Evolutionary conservation across 2,888 invertebrate species (phyloP), one percentile per base, ranked within the genome.

Genomic region (Cataglyphis cursor): DNA sequence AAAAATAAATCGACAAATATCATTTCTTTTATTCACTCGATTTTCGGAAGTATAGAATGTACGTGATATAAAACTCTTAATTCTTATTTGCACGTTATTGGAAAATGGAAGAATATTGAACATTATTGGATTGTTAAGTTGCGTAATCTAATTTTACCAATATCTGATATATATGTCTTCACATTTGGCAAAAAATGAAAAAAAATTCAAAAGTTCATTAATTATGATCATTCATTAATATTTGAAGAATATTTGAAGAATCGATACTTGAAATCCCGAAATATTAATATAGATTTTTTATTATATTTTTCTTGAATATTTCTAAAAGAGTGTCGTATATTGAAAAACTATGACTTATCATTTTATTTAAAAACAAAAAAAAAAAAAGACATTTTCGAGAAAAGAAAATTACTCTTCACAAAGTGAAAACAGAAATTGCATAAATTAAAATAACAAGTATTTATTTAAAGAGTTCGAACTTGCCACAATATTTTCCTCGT

Each of bases 381-480:
- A 70, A 38, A 68, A 38, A 44, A 44, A 61, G 41, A 68, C 68
- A 44, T 78, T 68, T 68, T 68, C 57, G 18, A 68, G 59, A 68
- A 59, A 68, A 68, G 44, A 28, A 44, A 78, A 44, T 68, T 44
- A n/a, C 31, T 15, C 57, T 59, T 41, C 24, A 28, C 65, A 21
- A 48, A 78, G 44, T 59, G 21, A 8, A 44, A 59, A 21, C 44
- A 44, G 48, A 44, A 80, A 68, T 70, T 70, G 54, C 59, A 24
- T 59, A 59, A 44, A 80, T 44, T 41, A 44, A n/a, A 24, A 51
- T 80, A 80, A 44, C 44, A 61, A 31, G 6, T 5, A 35, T 54
- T 70, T 68, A 18, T 31, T 59, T 24, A 24, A 59, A 59, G 38
- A 70, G n/a, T 80, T 78, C 31, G 51, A 28, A 64, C 21, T 66